Conservation (phyloP, 2,797 vertebrate species). For the Chromis chromis region DNA sequence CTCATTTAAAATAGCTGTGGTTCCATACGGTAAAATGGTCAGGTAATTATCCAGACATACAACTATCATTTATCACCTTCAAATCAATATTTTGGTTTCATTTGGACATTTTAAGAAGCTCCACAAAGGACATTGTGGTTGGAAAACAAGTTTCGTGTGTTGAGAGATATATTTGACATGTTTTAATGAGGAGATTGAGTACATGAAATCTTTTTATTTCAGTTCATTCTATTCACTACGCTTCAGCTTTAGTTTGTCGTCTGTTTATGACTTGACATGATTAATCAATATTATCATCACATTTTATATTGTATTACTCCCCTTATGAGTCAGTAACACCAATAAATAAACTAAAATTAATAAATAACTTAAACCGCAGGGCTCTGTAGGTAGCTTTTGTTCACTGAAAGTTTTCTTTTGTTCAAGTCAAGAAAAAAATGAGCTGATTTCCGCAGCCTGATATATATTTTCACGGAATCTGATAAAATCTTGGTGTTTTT, state of each 20-base stretch:
- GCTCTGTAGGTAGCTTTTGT: neutral
- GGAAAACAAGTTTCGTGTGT: neutral
- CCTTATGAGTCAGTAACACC: neutral
- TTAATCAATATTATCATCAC: neutral
- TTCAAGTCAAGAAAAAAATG: conserved; percentile 21
- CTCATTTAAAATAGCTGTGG: conserved; percentile 39
- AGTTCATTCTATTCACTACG: too few species aligned
- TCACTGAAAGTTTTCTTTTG: conserved; percentile 9
- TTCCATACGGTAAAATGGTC: conserved; percentile 17
- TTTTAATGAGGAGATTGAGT: too few species aligned
- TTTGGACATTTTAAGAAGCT: too few species aligned
- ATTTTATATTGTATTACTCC: neutral
- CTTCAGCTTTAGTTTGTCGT: too few species aligned
- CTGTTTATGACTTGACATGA: too few species aligned
- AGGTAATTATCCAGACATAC: conserved; percentile 24
- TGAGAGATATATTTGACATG: neutral
- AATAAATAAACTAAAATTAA: neutral
- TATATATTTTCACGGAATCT: conserved; percentile 39
- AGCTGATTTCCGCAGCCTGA: conserved; percentile 19
- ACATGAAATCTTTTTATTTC: neutral
- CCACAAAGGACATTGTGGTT: neutral
- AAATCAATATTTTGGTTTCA: neutral
- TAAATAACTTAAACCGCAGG: neutral
- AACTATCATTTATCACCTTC: conserved; percentile 33
- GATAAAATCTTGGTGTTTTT: conserved; percentile 62